phyloP scores from a whole-genome alignment of 2,113 vertebrate species.

The Solea senegalensis region DNA sequence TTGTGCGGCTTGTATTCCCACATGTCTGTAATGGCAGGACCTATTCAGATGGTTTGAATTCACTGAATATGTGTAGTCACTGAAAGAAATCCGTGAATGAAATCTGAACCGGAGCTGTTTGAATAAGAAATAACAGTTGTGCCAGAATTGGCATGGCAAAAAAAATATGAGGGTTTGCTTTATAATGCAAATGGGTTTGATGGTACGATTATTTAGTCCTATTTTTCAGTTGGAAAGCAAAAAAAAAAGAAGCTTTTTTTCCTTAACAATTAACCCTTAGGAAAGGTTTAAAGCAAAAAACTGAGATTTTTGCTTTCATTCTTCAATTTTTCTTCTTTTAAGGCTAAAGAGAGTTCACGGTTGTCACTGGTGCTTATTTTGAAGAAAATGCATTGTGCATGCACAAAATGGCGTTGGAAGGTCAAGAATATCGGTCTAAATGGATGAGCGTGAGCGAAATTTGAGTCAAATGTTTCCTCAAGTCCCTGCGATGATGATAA shows the following conservation, averaged over 20 bases:
- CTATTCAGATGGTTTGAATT: constrained; percentile 1
- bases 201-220: not conserved
- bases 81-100: not conserved
- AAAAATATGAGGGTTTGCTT: constrained; percentile 15
- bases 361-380: too few species aligned
- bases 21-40: not conserved
- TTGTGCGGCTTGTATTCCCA: not conserved
- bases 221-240: not conserved
- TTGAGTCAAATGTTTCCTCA: constrained; percentile 24
- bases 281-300: too few species aligned
- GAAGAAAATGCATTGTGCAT: too few species aligned
- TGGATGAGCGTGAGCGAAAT: constrained; percentile 5
- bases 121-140: not conserved
- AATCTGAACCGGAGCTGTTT: not conserved
- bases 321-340: too few species aligned
- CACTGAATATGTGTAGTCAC: not conserved
- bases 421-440: constrained; percentile 28
- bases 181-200: not conserved
- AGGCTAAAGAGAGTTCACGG: too few species aligned
- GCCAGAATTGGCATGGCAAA: not conserved
- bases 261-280: too few species aligned
- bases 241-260: too few species aligned
- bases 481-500: constrained; percentile 18
- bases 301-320: too few species aligned
- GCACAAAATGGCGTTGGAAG: not conserved